phyloP scores from a whole-genome alignment of 2,113 vertebrate genomes.

The Anguilla japonica region DNA sequence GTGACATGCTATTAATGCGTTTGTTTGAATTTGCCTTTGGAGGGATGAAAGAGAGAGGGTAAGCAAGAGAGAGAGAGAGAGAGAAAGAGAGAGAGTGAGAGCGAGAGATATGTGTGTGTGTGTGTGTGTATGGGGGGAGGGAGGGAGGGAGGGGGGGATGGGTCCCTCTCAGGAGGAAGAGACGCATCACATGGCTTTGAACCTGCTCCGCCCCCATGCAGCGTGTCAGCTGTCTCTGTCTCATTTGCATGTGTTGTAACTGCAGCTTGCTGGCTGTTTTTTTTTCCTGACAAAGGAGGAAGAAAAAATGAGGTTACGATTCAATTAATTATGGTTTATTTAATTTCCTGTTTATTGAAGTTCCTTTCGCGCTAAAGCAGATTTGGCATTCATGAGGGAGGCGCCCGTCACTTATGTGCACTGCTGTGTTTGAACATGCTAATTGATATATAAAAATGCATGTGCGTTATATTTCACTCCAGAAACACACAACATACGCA shows the following conservation, averaged over 20 bases:
- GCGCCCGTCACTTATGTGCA: not conserved
- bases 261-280: not conserved
- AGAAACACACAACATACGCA: not conserved
- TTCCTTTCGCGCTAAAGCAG: not conserved
- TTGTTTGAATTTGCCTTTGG: constrained; percentile 6
- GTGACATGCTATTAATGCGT: constrained; percentile 4
- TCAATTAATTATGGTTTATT: not conserved
- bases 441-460: not conserved
- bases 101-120: not conserved
- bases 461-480: not conserved
- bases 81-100: not conserved
- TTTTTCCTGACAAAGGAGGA: not conserved
- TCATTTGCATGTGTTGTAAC: not conserved
- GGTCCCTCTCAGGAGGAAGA: not conserved
- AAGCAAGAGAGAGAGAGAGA: not conserved
- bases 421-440: not conserved
- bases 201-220: not conserved
- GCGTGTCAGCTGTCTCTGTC: not conserved
- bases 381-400: not conserved
- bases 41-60: not conserved
- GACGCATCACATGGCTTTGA: constrained; percentile 1
- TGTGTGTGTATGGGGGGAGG: not conserved
- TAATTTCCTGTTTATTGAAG: constrained; percentile 1
- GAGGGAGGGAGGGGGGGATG: not conserved
- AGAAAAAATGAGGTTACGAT: not conserved